Evolutionary conservation across 1,140 invertebrate species (phyloP).

Genomic region (Paralvinella palmiformis): DNA sequence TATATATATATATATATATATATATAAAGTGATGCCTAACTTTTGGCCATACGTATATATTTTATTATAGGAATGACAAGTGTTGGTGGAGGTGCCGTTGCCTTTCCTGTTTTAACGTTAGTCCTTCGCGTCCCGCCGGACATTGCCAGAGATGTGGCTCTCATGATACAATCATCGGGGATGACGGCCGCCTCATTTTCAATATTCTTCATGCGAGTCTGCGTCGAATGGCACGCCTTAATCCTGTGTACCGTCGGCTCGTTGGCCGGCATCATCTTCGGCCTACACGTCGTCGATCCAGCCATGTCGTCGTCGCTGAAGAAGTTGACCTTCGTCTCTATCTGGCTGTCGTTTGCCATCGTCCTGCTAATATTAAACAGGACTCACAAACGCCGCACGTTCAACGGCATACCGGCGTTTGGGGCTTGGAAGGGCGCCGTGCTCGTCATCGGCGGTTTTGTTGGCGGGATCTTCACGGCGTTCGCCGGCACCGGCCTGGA

Average conservation of each 20-base stretch:
- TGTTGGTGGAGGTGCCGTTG: constrained; percentile 35
- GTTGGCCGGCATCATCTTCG: constrained; percentile 28
- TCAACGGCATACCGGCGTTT: neutral
- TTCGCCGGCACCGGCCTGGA: constrained; percentile 35
- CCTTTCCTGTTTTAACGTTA: constrained; percentile 40
- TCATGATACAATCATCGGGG: constrained; percentile 36
- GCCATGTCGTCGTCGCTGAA: constrained; percentile 24
- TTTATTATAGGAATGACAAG: constrained; percentile 29
- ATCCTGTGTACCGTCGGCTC: constrained; percentile 30
- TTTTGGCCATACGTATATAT: neutral
- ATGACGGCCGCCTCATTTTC: constrained; percentile 30
- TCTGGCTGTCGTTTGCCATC: constrained; percentile 36
- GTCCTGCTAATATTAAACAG: constrained; percentile 31
- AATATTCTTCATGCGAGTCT: constrained; percentile 30
- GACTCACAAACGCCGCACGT: neutral
- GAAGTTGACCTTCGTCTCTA: constrained; percentile 37
- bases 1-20: neutral
- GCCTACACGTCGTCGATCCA: constrained; percentile 28
- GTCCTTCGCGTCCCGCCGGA: constrained; percentile 26
- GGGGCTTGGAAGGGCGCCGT: constrained; percentile 10
- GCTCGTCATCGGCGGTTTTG: constrained; percentile 29
- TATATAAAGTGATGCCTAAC: neutral
- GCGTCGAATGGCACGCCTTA: constrained; percentile 29
- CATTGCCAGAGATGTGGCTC: constrained; percentile 32
- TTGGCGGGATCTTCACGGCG: constrained; percentile 35